Evolutionary conservation across 2,888 invertebrate species (phyloP), one percentile per base, ranked within the genome.

Genomic region (Bimastos eiseni): DNA sequence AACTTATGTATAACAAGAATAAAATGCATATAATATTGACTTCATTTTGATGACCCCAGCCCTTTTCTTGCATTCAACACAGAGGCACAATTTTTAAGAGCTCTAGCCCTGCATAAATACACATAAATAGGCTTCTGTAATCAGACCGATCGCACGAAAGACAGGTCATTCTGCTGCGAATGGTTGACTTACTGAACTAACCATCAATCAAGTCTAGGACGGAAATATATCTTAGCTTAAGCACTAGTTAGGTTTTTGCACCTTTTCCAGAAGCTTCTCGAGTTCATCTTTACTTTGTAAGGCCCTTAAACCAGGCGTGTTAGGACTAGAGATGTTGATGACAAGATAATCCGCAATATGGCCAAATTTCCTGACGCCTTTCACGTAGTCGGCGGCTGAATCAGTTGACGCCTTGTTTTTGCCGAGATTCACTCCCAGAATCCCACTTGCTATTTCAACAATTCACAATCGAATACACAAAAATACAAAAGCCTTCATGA

Each of bases 311-410:
- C 98, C 98, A 4, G 98, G 97, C 0, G 99, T 99, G 94, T 99
- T 99, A 0, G 99, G 99, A 95, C 99, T 98, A 94, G 98, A 98
- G 11, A 99, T 96, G 95, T 99, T 99, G 91, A 99, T 97, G 0
- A 92, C 92, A 93, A 99, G 96, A 95, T 99, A 99, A 95, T 99
- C 98, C 3, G 98, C 98, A 84, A 97, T 95, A 55, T 96, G 96
- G 37, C 97, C 97, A 95, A 99, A 99, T 93, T 96, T 96, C 92
- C 96, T 95, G 0, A 99, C 97, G 19, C 99, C 99, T 93, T 96
- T 95, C n/a, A 97, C 96, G 94, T 98, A 99, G 95, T 99, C 99
- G 21, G 96, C 95, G 24, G 96, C 95, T 0, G 97, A 96, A 95
- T 97, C 96, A 41, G 95, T 94, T 0, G 98, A 97, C 0, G 96